Evolutionary conservation across 2,888 invertebrate genomes (phyloP).

Genomic region (Dicyrtomina minuta): DNA sequence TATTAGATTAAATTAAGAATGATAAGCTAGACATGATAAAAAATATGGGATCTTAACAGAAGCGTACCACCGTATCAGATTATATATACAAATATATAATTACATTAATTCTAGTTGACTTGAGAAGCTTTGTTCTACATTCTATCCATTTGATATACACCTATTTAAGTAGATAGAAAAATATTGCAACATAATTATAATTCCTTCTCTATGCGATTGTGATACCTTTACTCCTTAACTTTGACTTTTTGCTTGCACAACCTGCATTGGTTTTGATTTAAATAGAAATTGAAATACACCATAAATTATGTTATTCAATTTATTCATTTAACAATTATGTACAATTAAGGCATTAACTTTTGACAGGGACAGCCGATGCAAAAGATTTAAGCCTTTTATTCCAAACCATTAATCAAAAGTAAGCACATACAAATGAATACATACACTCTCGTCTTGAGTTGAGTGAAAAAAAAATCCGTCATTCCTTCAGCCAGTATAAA

Average conservation of each 20-base stretch:
- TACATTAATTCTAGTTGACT: too few relatives aligned
- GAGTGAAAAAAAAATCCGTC: neutral
- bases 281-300: slow-evolving; percentile 6
- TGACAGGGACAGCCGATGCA: slow-evolving; percentile 24
- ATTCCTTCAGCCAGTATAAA: neutral
- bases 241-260: too few relatives aligned
- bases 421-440: neutral
- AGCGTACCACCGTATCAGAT: too few relatives aligned
- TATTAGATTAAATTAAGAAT: too few relatives aligned
- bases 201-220: neutral
- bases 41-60: too few relatives aligned
- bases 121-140: too few relatives aligned
- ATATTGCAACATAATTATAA: neutral
- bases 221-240: neutral
- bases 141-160: too few relatives aligned
- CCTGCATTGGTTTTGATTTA: neutral
- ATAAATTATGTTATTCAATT: slow-evolving; percentile 12
- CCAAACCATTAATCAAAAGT: slow-evolving; percentile 24
- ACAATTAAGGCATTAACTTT: slow-evolving; percentile 21
- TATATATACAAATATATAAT: too few relatives aligned
- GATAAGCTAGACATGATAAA: too few relatives aligned
- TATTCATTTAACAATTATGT: slow-evolving; percentile 22
- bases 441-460: neutral
- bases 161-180: too few relatives aligned
- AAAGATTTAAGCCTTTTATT: slow-evolving; percentile 26